Evolutionary conservation across 2,888 invertebrate species (phyloP), one percentile per base, ranked within the genome.

Genomic region (Eustalomyia histrio): DNA sequence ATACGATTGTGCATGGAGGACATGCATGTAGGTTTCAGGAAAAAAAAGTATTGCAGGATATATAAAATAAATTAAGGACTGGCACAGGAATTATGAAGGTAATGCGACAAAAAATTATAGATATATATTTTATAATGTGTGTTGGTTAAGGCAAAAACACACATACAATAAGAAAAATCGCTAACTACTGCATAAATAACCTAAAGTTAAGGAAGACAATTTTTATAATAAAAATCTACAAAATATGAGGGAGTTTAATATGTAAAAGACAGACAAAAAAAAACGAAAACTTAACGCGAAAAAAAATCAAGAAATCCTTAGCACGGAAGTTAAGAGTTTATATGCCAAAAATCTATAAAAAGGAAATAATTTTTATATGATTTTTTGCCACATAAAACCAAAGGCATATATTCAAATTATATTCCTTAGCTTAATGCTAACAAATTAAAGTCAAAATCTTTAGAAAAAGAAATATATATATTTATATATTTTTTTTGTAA

Each of bases 101-200:
- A 87, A 88, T 89, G 88, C 88, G 88, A 88, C 88, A 88, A 88
- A 89, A 87, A 88, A 61, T n/a, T n/a, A n/a, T n/a, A n/a, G n/a
- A n/a, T n/a, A n/a, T 87, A 85, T 86, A 84, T 85, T 83, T 53
- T 69, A 68, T 76, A 63, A 60, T 67, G 47, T 69, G 12, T 58
- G 63, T 29, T 63, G 69, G 57, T 21, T 8, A 39, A 67, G 68
- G 76, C 55, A 69, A 69, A 67, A 71, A 55, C 61, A 47, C 43
- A n/a, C 7, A 47, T 5, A 47, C 1, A 39, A 69, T 29, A 61
- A 53, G 52, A 72, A 80, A 84, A 82, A 76, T 84, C 84, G 80
- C 89, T 89, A 88, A 88, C 88, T 89, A 87, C 89, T 86, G 89
- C 88, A 89, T 88, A 89, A 87, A 89, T 87, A 88, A 86, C 85